A percentile compares a stretch with the other conserved stretches of the same genome.
Evolutionary conservation across 2,888 invertebrate species (phyloP).

Genomic region (Tanypteryx hageni): DNA sequence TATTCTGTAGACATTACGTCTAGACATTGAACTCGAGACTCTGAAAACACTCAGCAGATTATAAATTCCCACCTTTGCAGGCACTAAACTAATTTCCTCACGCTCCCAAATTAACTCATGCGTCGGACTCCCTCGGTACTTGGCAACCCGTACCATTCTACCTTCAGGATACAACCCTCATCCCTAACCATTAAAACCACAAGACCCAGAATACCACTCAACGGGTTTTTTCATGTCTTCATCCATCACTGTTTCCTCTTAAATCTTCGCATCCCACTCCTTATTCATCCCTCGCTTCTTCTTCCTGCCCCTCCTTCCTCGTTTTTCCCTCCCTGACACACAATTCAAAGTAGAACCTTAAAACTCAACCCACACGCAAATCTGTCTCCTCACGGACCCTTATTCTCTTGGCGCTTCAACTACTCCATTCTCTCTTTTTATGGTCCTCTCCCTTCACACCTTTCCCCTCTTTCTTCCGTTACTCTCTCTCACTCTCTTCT

Average conservation of each 20-base stretch:
- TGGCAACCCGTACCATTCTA: neutral
- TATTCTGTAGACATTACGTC: too few species aligned
- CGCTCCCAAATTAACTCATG: neutral
- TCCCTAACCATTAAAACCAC: neutral
- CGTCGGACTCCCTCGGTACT: neutral
- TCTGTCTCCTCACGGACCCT: neutral
- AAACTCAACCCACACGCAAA: slow-evolving; percentile 5
- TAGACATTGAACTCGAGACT: too few species aligned
- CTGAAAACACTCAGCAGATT: too few species aligned
- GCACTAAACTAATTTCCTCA: too few species aligned
- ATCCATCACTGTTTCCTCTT: neutral
- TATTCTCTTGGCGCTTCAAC: neutral
- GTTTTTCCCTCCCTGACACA: neutral
- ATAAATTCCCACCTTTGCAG: too few species aligned
- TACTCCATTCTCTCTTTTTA: neutral
- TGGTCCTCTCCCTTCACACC: neutral
- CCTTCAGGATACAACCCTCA: neutral
- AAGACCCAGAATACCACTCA: neutral
- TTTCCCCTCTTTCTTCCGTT: neutral
- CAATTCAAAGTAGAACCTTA: neutral
- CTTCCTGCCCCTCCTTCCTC: too few species aligned
- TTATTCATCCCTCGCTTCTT: too few species aligned
- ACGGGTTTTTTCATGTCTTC: neutral
- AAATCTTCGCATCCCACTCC: neutral
- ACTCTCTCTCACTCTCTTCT: neutral